These are phyloP conservation scores for Ichneumon xanthorius DNA, from an alignment of 2,888 invertebrate species.

Conservation along the genomic window DNA sequence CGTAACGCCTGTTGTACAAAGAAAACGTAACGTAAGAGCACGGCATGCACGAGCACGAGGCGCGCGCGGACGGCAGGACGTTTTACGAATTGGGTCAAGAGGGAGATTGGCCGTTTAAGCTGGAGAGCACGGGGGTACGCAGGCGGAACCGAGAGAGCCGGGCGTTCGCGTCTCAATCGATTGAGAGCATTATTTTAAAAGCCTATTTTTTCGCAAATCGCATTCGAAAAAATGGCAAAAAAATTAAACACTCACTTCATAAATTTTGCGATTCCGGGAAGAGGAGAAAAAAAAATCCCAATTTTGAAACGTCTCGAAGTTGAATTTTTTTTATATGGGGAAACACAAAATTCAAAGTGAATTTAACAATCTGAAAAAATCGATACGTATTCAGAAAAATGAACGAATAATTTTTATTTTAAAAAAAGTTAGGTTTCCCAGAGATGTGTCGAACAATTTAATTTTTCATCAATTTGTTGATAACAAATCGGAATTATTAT, in stretches of 20 bases:
- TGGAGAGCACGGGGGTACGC: constrained; percentile 59
- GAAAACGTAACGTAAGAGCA: constrained; percentile 58
- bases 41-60: constrained; percentile 54
- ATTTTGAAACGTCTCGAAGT: not conserved
- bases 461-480: too few relatives aligned
- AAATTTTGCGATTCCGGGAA: not conserved
- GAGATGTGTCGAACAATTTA: too few relatives aligned
- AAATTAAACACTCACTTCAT: too few relatives aligned
- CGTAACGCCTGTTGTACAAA: constrained; percentile 56
- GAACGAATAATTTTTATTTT: too few relatives aligned
- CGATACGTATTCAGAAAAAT: too few relatives aligned
- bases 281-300: not conserved
- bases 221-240: not conserved
- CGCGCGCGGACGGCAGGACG: constrained; percentile 68
- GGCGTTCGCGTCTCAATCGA: constrained; percentile 1
- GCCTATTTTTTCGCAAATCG: not conserved
- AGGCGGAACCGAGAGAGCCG: constrained; percentile 35
- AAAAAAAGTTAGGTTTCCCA: too few relatives aligned
- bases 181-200: not conserved
- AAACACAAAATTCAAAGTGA: too few relatives aligned
- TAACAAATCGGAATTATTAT: too few relatives aligned
- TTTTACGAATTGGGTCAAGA: constrained; percentile 82
- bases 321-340: too few relatives aligned
- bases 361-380: too few relatives aligned
- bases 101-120: constrained; percentile 80